Percentiles rank a stretch among this genome's conserved stretches.
Conservation (phyloP, 2,888 invertebrate genomes). For the Pollenia labialis region DNA sequence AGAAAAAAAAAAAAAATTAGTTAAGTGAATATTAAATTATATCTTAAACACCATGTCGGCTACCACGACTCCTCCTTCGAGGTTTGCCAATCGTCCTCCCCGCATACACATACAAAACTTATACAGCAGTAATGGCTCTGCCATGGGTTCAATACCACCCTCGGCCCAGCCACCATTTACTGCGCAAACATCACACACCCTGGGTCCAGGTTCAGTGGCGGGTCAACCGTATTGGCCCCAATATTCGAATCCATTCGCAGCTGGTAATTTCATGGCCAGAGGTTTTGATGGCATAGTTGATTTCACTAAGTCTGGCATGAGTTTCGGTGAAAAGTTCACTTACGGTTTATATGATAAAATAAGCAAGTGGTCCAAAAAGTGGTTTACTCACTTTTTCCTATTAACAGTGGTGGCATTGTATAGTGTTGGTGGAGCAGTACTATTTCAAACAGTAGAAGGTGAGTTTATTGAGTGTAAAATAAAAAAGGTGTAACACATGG, state of each 20-base stretch:
- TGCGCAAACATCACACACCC: conserved; percentile 78
- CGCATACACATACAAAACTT: conserved; percentile 81
- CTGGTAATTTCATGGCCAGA: conserved; percentile 91
- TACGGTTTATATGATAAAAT: conserved; percentile 92
- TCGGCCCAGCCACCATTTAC: conserved; percentile 79
- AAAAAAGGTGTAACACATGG: too few species aligned
- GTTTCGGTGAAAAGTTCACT: conserved; percentile 92
- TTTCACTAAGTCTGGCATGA: conserved; percentile 92
- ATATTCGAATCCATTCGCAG: conserved; percentile 85
- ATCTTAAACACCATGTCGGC: conserved; percentile 63
- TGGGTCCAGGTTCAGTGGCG: conserved; percentile 63
- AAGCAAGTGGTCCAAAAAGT: conserved; percentile 90
- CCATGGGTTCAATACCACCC: conserved; percentile 78
- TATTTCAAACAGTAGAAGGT: conserved; percentile 93
- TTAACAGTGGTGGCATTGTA: conserved; percentile 91
- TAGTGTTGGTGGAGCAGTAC: conserved; percentile 91
- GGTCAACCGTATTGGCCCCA: conserved; percentile 82
- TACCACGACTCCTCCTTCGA: conserved; percentile 75
- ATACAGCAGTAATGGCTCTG: conserved; percentile 76
- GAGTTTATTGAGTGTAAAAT: conserved; percentile 76
- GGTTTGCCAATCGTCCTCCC: conserved; percentile 80
- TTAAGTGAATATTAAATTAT: conserved; percentile 29
- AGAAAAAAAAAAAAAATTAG: conserved; percentile 1
- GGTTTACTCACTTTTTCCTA: conserved; percentile 96
- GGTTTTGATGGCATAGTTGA: conserved; percentile 92